Conservation (phyloP, 2,113 vertebrate genomes). For the Odocoileus virginianus region DNA sequence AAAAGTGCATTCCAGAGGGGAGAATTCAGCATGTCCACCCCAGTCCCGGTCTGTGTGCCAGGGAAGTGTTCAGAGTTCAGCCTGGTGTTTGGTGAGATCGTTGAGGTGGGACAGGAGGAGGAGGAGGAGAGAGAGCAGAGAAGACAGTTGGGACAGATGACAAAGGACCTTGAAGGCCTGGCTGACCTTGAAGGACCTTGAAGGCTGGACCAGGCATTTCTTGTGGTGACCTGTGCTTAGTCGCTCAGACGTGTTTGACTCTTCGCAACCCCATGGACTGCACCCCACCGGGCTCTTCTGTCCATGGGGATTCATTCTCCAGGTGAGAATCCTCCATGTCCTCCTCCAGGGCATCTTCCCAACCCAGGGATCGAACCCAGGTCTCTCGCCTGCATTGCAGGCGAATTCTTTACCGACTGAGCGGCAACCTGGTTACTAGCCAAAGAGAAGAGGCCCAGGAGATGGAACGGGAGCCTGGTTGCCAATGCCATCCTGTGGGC, state of each 20-base stretch:
- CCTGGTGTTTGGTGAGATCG: neutral
- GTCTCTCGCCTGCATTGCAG: neutral
- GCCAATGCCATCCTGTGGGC: rapidly evolving
- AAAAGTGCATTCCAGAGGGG: neutral
- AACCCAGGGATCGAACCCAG: neutral
- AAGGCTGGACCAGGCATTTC: neutral
- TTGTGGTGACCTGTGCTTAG: neutral
- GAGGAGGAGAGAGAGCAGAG: neutral
- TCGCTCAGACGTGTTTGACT: neutral
- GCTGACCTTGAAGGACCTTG: no score
- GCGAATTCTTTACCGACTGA: neutral
- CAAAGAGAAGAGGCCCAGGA: neutral
- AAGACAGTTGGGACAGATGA: neutral
- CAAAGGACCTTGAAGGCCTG: neutral
- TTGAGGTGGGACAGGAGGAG: neutral
- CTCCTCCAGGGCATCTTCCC: neutral
- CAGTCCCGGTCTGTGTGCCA: neutral
- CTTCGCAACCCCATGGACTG: neutral
- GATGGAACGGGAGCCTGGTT: neutral
- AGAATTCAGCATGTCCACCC: neutral
- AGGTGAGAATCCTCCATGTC: neutral
- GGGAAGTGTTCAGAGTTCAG: neutral
- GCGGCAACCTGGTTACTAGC: neutral
- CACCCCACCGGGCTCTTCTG: neutral
- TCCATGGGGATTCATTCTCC: neutral